Evolutionary conservation across 2,113 vertebrate genomes (phyloP), one percentile per base, ranked within the genome.

Genomic region (Anolis sagrei): DNA sequence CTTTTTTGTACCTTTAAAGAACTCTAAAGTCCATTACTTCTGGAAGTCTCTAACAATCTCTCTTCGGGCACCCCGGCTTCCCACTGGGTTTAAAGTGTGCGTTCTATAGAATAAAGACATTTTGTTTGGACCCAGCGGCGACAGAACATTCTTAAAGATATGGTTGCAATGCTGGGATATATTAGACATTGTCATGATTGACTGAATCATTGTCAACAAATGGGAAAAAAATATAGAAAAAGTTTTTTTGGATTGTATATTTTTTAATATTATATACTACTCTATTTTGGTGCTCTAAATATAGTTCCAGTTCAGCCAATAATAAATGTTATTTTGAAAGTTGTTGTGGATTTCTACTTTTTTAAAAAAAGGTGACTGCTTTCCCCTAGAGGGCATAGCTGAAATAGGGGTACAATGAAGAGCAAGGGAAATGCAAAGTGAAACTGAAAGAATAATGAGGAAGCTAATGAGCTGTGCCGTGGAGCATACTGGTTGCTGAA

Each of bases 391-490:
- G 39, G 58, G 34, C 66, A 25, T 36, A 48, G 19, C 10, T 44
- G 76, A 79, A 70, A 18, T 73, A 74, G 21, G n/a, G 32, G 18
- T 54, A 66, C 44, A 11, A 39, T n/a, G 73, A 79, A 62, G n/a
- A 54, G 32, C 32, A 49, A 81, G 44, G 39, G 16, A 68, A 75
- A 32, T 14, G 74, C 72, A 79, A 73, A 51, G 54, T 86, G 70
- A 75, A 81, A 86, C n/a, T 54, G 61, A 81, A 81, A 81, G 54
- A 36, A 39, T 75, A 81, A 86, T 29, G 7, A 81, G 58, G 39
- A 6, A n/a, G 44, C 32, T 81, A 76, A 86, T 66, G 61, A 75
- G 25, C 44, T 49, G 29, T 7, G 16, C 25, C 29, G 64, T 49
- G 44, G 70, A 86, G 62, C n/a, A 54, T 36, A 49, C 48, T 51